A percentile compares a stretch with the other conserved stretches of the same genome.
These are phyloP conservation scores for Hipparchia semele DNA, from an alignment of 2,888 invertebrate genomes.

Conservation along the genomic window DNA sequence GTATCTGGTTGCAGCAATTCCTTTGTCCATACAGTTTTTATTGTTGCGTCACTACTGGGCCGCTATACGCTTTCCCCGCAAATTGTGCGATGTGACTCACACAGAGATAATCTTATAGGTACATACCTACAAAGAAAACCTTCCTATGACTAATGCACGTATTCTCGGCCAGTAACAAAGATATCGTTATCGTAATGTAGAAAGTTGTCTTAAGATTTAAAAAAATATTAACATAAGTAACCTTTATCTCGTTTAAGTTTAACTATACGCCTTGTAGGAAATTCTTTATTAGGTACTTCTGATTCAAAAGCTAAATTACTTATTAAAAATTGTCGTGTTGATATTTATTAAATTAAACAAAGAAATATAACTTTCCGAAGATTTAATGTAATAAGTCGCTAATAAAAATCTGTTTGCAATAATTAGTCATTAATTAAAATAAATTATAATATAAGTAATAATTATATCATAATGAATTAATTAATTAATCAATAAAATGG, in stretches of 20 bases:
- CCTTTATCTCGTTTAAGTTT: not conserved
- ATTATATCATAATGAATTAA: too few species aligned
- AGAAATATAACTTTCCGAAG: too few species aligned
- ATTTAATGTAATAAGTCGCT: too few species aligned
- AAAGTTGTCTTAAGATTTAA: conserved; percentile 45
- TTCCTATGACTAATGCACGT: conserved; percentile 57
- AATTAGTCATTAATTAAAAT: too few species aligned
- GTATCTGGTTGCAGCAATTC: conserved; percentile 66
- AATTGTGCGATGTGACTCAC: conserved; percentile 69
- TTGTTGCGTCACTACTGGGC: conserved; percentile 75
- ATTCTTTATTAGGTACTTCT: too few species aligned
- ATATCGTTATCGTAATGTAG: conserved; percentile 41
- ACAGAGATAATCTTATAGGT: conserved; percentile 45
- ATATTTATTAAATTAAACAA: too few species aligned
- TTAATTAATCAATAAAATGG: too few species aligned
- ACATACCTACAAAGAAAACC: conserved; percentile 53
- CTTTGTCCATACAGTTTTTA: conserved; percentile 78
- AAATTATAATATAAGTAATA: too few species aligned
- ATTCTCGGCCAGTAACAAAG: conserved; percentile 27
- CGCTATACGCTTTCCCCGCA: conserved; percentile 70
- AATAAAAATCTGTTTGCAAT: too few species aligned
- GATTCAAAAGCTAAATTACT: too few species aligned
- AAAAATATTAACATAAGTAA: conserved; percentile 18
- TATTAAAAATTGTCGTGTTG: too few species aligned
- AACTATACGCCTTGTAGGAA: not conserved